A percentile compares a stretch with the other conserved stretches of the same genome.
Conservation (phyloP, 2,888 invertebrate genomes). For the Chloromyia formosa region DNA sequence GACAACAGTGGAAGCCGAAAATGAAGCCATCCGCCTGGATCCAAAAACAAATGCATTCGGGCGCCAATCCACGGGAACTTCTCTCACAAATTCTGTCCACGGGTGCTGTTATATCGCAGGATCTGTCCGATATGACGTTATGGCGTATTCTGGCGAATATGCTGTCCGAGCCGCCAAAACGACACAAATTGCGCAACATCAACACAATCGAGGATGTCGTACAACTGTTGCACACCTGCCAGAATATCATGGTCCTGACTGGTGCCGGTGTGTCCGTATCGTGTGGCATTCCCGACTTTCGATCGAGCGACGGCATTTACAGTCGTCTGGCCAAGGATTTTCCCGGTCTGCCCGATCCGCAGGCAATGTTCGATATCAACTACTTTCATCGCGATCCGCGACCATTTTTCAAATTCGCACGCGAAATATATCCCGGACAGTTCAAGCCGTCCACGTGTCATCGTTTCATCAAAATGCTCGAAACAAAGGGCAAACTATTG, state of each 20-base stretch:
- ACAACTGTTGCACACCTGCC: slow-evolving; percentile 72
- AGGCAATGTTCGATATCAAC: slow-evolving; percentile 84
- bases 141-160: slow-evolving; percentile 69
- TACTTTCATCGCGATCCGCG: slow-evolving; percentile 79
- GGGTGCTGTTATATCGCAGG: background rate
- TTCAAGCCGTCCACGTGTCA: slow-evolving; percentile 88
- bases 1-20: slow-evolving; percentile 73
- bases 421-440: slow-evolving; percentile 90
- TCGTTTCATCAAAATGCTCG: slow-evolving; percentile 82
- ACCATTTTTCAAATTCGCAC: slow-evolving; percentile 90
- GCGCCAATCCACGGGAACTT: slow-evolving; percentile 72
- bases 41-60: slow-evolving; percentile 74
- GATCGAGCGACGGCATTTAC: slow-evolving; percentile 88
- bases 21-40: slow-evolving; percentile 67
- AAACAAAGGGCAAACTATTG: slow-evolving; percentile 78
- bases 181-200: slow-evolving; percentile 58
- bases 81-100: slow-evolving; percentile 65
- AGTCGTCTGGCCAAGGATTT: slow-evolving; percentile 85
- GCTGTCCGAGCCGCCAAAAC: slow-evolving; percentile 76
- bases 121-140: slow-evolving; percentile 64
- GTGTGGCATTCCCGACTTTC: slow-evolving; percentile 91
- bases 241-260: slow-evolving; percentile 84
- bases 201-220: slow-evolving; percentile 76
- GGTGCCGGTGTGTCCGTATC: slow-evolving; percentile 88
- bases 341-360: slow-evolving; percentile 87